A percentile compares a stretch with the other conserved stretches of the same genome.
phyloP scores from a whole-genome alignment of 2,113 vertebrate genomes.

The Turdus rufiventris region DNA sequence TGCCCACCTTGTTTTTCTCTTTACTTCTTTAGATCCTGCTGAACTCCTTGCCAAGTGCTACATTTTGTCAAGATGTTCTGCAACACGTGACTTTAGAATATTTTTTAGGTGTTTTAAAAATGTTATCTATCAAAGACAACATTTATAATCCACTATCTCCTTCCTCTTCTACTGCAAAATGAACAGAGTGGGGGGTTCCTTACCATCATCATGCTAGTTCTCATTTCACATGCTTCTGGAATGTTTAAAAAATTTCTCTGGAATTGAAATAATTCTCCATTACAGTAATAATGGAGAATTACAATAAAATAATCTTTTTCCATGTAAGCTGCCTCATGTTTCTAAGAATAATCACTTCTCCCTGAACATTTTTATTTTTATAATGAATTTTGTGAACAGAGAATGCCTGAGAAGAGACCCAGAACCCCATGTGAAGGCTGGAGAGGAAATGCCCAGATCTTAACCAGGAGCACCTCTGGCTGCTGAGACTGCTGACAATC shows the following conservation, averaged over 20 bases:
- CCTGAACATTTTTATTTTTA: background rate
- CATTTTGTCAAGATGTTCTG: background rate
- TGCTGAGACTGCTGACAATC: background rate
- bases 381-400: background rate
- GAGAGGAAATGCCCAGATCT: background rate
- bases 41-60: background rate
- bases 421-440: background rate
- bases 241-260: background rate
- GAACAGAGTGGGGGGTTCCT: background rate
- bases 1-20: background rate
- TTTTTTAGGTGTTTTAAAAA: background rate
- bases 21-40: background rate
- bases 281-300: too few species aligned
- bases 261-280: background rate
- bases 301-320: background rate
- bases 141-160: background rate
- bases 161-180: background rate
- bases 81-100: background rate
- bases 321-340: background rate
- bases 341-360: background rate
- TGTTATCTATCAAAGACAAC: background rate
- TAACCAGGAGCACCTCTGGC: background rate
- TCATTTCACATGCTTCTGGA: background rate
- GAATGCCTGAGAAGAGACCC: background rate
- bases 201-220: background rate